Conservation (phyloP, 2,888 invertebrate genomes). For the Papilio gigon region DNA sequence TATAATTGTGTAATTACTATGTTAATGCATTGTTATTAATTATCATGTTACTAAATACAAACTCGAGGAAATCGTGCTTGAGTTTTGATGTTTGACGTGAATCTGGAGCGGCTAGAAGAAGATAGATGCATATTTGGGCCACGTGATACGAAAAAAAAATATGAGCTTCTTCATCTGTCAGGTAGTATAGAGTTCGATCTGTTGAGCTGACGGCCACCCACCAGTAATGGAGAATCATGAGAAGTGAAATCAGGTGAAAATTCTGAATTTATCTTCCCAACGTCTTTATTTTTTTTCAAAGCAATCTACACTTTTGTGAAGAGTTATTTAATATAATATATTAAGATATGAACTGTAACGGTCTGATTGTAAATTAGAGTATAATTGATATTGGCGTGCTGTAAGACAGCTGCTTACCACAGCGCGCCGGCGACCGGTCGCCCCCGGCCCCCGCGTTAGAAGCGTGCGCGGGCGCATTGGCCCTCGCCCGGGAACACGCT, state of each 20-base stretch:
- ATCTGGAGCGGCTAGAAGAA: background rate
- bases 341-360: background rate
- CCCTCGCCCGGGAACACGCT: conserved; percentile 67
- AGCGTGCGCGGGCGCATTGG: conserved; percentile 78
- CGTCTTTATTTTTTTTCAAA: too few relatives aligned
- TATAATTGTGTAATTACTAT: conserved; percentile 15
- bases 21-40: conserved; percentile 6
- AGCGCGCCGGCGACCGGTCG: conserved; percentile 65
- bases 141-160: too few relatives aligned
- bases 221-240: too few relatives aligned
- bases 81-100: background rate
- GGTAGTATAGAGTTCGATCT: too few relatives aligned
- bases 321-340: too few relatives aligned
- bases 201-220: too few relatives aligned
- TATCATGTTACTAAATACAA: conserved; percentile 4
- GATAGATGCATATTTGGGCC: too few relatives aligned
- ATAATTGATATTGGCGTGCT: background rate
- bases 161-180: too few relatives aligned
- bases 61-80: background rate
- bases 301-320: too few relatives aligned
- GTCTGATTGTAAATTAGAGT: background rate
- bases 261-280: background rate
- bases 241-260: background rate
- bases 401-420: conserved; percentile 59
- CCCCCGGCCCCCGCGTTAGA: conserved; percentile 66